A percentile compares a stretch with the other conserved stretches of the same genome.
Conservation (phyloP, 2,888 invertebrate genomes). For the Plutella xylostella region DNA sequence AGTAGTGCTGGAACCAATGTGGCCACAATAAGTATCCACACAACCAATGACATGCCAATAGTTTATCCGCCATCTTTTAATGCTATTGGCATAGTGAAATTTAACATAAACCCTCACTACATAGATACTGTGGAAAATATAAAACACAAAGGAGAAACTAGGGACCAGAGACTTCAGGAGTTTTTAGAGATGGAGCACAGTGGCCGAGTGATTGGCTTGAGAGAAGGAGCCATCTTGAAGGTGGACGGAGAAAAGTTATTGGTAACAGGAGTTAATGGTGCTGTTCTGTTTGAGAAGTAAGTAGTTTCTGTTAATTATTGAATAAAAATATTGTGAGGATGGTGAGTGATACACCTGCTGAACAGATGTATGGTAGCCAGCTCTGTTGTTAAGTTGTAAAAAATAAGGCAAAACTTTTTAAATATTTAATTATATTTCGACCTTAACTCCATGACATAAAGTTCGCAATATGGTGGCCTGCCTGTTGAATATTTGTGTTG, state of each 20-base stretch:
- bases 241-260: conserved; percentile 70
- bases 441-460: not conserved
- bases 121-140: conserved; percentile 72
- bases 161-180: conserved; percentile 78
- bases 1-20: conserved; percentile 88
- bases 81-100: conserved; percentile 79
- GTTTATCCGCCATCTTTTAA: conserved; percentile 80
- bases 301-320: conserved; percentile 26
- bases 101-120: conserved; percentile 90
- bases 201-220: conserved; percentile 75
- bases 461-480: no score
- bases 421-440: not conserved
- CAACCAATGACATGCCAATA: conserved; percentile 92
- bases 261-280: conserved; percentile 73
- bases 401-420: not conserved
- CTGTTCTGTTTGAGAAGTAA: conserved; percentile 75
- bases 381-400: not conserved
- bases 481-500: no score
- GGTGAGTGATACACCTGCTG: not conserved
- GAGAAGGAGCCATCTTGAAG: conserved; percentile 76
- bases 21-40: conserved; percentile 81
- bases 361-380: not conserved
- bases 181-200: conserved; percentile 72
- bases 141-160: conserved; percentile 83
- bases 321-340: not conserved